Conservation (phyloP, 2,888 invertebrate genomes). For the Cheilosia variabilis region DNA sequence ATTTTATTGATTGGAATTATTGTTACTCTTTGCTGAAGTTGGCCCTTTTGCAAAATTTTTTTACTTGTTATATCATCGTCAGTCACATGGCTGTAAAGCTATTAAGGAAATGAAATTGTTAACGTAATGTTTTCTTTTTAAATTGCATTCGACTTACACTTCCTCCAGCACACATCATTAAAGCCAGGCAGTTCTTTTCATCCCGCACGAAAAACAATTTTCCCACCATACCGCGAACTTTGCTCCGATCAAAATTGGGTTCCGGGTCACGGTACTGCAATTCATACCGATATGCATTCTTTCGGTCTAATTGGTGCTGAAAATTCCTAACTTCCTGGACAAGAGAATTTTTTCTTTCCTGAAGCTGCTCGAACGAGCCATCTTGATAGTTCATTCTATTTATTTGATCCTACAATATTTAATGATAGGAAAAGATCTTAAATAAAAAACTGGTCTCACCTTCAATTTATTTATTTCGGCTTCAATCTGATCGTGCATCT, state of each 20-base stretch:
- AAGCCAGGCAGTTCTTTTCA: slow-evolving; percentile 88
- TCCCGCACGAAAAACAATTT: slow-evolving; percentile 91
- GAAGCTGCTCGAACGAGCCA: slow-evolving; percentile 85
- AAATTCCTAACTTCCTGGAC: slow-evolving; percentile 85
- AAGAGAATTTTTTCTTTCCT: slow-evolving; percentile 84
- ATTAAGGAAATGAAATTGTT: slow-evolving; percentile 77
- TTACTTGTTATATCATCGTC: slow-evolving; percentile 94
- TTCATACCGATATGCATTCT: slow-evolving; percentile 81
- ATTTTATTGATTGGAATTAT: slow-evolving; percentile 97
- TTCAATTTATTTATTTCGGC: slow-evolving; percentile 85
- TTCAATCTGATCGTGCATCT: slow-evolving; percentile 85
- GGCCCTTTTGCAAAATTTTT: slow-evolving; percentile 91
- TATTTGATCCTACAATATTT: slow-evolving; percentile 84
- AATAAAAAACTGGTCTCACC: slow-evolving; percentile 80
- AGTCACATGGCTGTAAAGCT: slow-evolving; percentile 96
- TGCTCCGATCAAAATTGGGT: slow-evolving; percentile 87
- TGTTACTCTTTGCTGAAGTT: slow-evolving; percentile 91
- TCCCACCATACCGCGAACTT: slow-evolving; percentile 91
- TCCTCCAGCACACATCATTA: slow-evolving; percentile 94
- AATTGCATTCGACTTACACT: slow-evolving; percentile 85
- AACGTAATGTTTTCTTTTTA: not conserved
- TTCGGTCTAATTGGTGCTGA: slow-evolving; percentile 81
- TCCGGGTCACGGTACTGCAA: slow-evolving; percentile 92
- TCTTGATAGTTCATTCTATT: slow-evolving; percentile 86
- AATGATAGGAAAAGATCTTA: too few species aligned